Evolutionary conservation across 1,140 invertebrate genomes (phyloP).

Genomic region (Alviniconcha marisindica): DNA sequence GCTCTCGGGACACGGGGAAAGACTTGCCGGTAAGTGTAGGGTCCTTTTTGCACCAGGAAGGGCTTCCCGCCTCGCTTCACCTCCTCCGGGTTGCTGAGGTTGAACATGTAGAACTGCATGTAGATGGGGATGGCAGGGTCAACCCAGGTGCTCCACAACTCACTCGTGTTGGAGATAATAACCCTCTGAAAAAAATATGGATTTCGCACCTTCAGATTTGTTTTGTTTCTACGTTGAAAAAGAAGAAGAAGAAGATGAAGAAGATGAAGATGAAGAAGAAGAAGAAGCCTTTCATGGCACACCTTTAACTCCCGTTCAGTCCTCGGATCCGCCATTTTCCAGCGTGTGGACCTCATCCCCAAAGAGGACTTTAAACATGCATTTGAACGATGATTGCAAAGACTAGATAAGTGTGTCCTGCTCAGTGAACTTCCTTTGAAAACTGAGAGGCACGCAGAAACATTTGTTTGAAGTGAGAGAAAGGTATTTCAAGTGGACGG

Average conservation of each 20-base stretch:
- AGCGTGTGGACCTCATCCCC: too few species aligned
- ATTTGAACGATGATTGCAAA: too few species aligned
- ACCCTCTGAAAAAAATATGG: not conserved
- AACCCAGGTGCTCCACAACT: conserved; percentile 88
- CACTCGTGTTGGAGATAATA: conserved; percentile 36
- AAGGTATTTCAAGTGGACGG: too few species aligned
- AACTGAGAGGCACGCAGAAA: too few species aligned
- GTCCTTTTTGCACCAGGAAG: conserved; percentile 87
- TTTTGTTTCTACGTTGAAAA: not conserved
- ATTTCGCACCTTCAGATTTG: not conserved
- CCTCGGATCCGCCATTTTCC: too few species aligned
- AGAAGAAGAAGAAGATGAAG: not conserved
- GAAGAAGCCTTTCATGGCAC: too few species aligned
- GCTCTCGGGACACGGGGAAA: too few species aligned
- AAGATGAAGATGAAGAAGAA: not conserved
- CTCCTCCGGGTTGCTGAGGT: conserved; percentile 89
- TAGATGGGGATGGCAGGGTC: conserved; percentile 89
- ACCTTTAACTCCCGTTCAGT: too few species aligned
- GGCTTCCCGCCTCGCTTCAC: conserved; percentile 84
- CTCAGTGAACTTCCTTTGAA: too few species aligned
- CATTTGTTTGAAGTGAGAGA: too few species aligned
- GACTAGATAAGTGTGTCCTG: too few species aligned
- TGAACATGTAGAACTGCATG: conserved; percentile 90
- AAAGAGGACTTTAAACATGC: too few species aligned
- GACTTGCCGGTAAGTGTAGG: conserved; percentile 90